These are phyloP conservation scores for Pseudanteris insignis DNA, from an alignment of 2,888 invertebrate genomes.

Conservation along the genomic window DNA sequence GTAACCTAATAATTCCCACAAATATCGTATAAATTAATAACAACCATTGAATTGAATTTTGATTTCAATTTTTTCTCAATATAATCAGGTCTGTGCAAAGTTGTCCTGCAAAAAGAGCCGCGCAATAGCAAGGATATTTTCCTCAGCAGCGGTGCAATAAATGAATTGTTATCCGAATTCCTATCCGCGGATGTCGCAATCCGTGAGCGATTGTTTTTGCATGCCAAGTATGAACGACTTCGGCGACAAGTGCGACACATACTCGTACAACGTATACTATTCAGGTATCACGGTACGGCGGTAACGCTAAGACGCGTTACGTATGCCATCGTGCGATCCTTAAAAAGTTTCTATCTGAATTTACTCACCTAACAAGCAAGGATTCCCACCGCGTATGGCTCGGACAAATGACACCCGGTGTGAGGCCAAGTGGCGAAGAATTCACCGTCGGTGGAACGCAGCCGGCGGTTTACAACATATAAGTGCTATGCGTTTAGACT, in stretches of 20 bases:
- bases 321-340: constrained; percentile 48
- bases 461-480: constrained; percentile 12
- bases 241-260: constrained; percentile 47
- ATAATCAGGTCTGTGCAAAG: background rate
- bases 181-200: constrained; percentile 36
- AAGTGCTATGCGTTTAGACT: constrained; percentile 5
- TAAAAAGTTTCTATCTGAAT: constrained; percentile 50
- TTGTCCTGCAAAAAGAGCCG: constrained; percentile 3
- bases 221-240: constrained; percentile 36
- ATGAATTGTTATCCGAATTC: constrained; percentile 32
- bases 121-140: background rate
- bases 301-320: constrained; percentile 62
- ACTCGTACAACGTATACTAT: constrained; percentile 39
- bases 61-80: constrained; percentile 1
- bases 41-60: too few species aligned
- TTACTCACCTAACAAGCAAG: constrained; percentile 45
- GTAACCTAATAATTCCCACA: too few species aligned
- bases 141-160: constrained; percentile 4
- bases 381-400: constrained; percentile 43
- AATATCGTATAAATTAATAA: too few species aligned
- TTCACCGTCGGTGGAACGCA: constrained; percentile 39
- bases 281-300: constrained; percentile 37
- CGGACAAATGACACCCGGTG: constrained; percentile 40
- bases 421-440: constrained; percentile 35
- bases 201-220: constrained; percentile 21